Conservation (phyloP, 2,888 invertebrate genomes). For the Pseudanteris insignis region DNA sequence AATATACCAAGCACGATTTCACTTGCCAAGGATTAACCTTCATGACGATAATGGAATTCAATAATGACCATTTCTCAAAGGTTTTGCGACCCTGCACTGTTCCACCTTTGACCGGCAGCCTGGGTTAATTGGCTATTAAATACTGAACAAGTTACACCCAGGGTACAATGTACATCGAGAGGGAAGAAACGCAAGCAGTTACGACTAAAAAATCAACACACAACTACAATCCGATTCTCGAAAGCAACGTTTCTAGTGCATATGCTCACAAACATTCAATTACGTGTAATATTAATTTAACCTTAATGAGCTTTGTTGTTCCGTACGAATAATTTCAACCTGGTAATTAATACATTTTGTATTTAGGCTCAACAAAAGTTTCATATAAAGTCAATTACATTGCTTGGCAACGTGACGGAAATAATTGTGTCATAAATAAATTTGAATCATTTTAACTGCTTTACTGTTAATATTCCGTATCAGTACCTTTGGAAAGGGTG, state of each 20-base stretch:
- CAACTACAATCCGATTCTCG: slow-evolving; percentile 4
- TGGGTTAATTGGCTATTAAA: slow-evolving; percentile 59
- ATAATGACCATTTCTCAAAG: slow-evolving; percentile 45
- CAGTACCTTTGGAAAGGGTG: slow-evolving; percentile 74
- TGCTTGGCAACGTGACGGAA: no score
- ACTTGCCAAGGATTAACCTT: slow-evolving; percentile 44
- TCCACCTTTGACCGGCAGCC: slow-evolving; percentile 36
- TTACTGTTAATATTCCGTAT: no score
- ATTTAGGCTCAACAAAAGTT: no score
- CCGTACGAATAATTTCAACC: no score
- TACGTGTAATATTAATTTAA: not conserved
- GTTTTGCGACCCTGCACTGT: slow-evolving; percentile 14
- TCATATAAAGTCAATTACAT: no score
- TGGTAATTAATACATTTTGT: no score
- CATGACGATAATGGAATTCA: slow-evolving; percentile 51
- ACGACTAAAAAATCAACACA: slow-evolving; percentile 51
- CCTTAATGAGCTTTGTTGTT: no score
- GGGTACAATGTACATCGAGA: slow-evolving; percentile 51
- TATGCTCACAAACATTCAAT: slow-evolving; percentile 1
- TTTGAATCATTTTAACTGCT: no score
- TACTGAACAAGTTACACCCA: slow-evolving; percentile 54
- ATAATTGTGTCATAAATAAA: no score
- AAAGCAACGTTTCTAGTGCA: slow-evolving; percentile 3
- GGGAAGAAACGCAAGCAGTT: slow-evolving; percentile 47
- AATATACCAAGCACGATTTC: no score